A percentile compares a stretch with the other conserved stretches of the same genome.
Evolutionary conservation across 2,113 vertebrate species (phyloP).

Genomic region (Macroglossus sobrinus): DNA sequence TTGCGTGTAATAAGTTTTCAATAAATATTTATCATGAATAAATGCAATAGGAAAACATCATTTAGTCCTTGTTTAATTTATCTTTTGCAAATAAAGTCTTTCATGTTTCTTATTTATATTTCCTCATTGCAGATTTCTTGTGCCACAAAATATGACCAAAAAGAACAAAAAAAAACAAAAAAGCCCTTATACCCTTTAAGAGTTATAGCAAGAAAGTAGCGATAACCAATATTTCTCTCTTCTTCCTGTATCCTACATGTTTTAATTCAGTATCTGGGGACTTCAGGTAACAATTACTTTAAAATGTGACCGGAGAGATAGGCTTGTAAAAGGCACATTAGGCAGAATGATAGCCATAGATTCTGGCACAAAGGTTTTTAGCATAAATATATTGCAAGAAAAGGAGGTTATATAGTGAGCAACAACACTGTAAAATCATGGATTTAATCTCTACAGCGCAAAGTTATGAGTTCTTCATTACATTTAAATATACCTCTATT

Average conservation of each 20-base stretch:
- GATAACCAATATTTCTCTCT: background rate
- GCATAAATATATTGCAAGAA: background rate
- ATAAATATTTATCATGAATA: background rate
- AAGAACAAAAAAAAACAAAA: background rate
- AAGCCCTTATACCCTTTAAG: background rate
- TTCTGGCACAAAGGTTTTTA: background rate
- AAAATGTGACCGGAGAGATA: background rate
- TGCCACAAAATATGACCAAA: background rate
- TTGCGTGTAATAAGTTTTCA: background rate
- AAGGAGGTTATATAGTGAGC: background rate
- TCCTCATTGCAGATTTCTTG: background rate
- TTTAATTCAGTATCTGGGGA: background rate
- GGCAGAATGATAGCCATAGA: background rate
- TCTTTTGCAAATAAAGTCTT: background rate
- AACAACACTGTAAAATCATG: background rate
- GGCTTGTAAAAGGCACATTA: background rate
- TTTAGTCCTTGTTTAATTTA: background rate
- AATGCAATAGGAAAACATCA: background rate
- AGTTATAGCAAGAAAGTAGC: background rate
- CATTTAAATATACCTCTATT: background rate
- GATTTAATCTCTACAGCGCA: background rate
- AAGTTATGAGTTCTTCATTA: background rate
- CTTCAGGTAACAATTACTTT: background rate
- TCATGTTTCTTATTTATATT: constrained; percentile 14
- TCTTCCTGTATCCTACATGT: background rate